A percentile compares a stretch with the other conserved stretches of the same genome.
Conservation (phyloP, 2,888 invertebrate genomes). For the Drosophila nr. medialis region DNA sequence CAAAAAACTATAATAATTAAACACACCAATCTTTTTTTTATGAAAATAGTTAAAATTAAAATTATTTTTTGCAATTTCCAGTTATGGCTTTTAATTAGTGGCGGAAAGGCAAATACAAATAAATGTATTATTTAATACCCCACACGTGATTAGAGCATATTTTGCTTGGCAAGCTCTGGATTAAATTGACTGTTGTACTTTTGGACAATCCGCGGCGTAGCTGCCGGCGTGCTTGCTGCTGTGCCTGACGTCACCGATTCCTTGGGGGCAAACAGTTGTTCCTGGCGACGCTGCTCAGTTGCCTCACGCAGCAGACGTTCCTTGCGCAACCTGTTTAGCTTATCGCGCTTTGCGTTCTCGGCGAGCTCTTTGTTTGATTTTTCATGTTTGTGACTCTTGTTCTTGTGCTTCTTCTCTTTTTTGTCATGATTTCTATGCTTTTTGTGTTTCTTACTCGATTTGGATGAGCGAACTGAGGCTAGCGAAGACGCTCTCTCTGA, state of each 20-base stretch:
- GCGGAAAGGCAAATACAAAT: neutral
- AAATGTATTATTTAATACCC: neutral
- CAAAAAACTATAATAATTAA: neutral
- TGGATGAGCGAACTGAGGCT: neutral
- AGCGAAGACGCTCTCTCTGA: neutral
- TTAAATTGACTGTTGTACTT: constrained; percentile 99
- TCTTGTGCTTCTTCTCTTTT: constrained; percentile 63
- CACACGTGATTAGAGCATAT: constrained; percentile 83
- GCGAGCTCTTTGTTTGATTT: constrained; percentile 26
- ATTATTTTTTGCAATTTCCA: neutral
- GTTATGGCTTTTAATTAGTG: neutral
- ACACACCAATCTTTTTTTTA: neutral
- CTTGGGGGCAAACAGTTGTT: constrained; percentile 89
- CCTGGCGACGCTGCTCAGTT: constrained; percentile 90
- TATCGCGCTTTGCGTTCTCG: constrained; percentile 70
- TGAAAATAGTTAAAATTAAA: neutral
- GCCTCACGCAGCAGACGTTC: constrained; percentile 91
- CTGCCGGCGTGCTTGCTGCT: constrained; percentile 41
- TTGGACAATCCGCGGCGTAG: constrained; percentile 86
- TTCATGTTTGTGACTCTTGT: constrained; percentile 45
- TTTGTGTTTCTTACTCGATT: constrained; percentile 21
- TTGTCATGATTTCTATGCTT: constrained; percentile 47
- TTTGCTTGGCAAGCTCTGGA: constrained; percentile 94
- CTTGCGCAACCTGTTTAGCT: constrained; percentile 77
- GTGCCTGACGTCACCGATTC: constrained; percentile 70